A percentile compares a stretch with the other conserved stretches of the same genome.
These are phyloP conservation scores for Musca domestica DNA, from an alignment of 1,140 invertebrate species.

Conservation along the genomic window DNA sequence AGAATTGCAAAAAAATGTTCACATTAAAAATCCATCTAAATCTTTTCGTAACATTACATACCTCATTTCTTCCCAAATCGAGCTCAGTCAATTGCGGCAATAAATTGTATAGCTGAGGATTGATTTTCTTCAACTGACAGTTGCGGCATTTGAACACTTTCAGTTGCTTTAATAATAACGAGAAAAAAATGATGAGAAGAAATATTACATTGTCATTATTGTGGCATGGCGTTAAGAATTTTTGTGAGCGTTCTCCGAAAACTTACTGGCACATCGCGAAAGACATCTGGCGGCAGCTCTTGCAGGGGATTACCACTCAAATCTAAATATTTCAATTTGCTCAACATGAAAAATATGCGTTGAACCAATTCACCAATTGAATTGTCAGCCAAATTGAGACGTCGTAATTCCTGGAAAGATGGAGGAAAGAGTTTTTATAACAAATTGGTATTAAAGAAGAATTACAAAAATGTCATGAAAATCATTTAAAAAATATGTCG, in stretches of 20 bases:
- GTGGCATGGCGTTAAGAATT: background rate
- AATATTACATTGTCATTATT: background rate
- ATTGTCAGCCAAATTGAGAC: slow-evolving; percentile 70
- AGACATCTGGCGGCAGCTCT: slow-evolving; percentile 72
- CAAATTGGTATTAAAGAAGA: background rate
- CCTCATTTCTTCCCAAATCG: slow-evolving; percentile 72
- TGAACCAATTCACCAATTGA: slow-evolving; percentile 66
- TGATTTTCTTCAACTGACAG: slow-evolving; percentile 69
- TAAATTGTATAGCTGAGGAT: slow-evolving; percentile 73
- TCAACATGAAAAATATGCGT: slow-evolving; percentile 64
- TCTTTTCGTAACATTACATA: slow-evolving; percentile 26
- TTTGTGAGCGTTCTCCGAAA: background rate
- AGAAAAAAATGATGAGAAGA: background rate
- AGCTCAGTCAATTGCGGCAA: slow-evolving; percentile 67
- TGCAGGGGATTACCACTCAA: slow-evolving; percentile 71
- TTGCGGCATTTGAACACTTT: slow-evolving; percentile 66
- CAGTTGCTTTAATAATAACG: slow-evolving; percentile 57
- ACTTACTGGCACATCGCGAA: slow-evolving; percentile 68
- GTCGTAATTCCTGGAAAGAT: slow-evolving; percentile 57
- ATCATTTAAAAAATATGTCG: too few species aligned
- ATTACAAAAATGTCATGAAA: background rate
- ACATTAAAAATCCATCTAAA: background rate
- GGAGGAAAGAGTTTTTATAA: background rate
- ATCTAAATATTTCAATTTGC: slow-evolving; percentile 68
- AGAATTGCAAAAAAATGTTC: slow-evolving; percentile 9